A percentile compares a stretch with the other conserved stretches of the same genome.
phyloP scores from a whole-genome alignment of 2,888 invertebrate species.

The Hemicrepidius hirtus region DNA sequence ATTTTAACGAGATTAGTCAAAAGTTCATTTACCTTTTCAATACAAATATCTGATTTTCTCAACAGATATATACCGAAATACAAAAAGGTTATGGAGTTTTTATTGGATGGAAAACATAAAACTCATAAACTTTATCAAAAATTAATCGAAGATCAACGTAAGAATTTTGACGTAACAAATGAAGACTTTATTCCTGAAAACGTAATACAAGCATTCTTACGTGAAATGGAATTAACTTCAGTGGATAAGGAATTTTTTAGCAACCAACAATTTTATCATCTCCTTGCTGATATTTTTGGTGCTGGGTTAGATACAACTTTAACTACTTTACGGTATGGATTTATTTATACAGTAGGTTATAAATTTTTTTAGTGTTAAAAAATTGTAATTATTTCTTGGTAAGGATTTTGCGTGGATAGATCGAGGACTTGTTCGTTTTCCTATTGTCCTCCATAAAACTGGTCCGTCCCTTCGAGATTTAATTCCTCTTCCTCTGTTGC shows the following conservation, averaged over 20 bases:
- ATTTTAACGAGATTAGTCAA: slow-evolving; percentile 40
- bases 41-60: slow-evolving; percentile 44
- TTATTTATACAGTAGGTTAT: neutral
- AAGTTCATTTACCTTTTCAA: slow-evolving; percentile 57
- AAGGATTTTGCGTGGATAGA: too few species aligned
- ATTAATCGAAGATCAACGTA: slow-evolving; percentile 75
- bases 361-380: too few species aligned
- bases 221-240: slow-evolving; percentile 68
- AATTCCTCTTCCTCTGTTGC: too few species aligned
- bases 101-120: slow-evolving; percentile 81
- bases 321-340: slow-evolving; percentile 78
- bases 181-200: slow-evolving; percentile 57
- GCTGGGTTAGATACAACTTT: slow-evolving; percentile 91
- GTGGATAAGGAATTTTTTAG: slow-evolving; percentile 75
- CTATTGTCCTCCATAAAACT: too few species aligned
- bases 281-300: slow-evolving; percentile 89
- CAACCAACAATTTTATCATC: slow-evolving; percentile 81
- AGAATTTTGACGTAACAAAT: slow-evolving; percentile 36
- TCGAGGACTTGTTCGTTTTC: too few species aligned
- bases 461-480: too few species aligned
- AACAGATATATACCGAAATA: slow-evolving; percentile 79
- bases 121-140: slow-evolving; percentile 83
- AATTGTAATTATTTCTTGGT: too few species aligned
- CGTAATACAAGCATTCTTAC: slow-evolving; percentile 79
- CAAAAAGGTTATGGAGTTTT: slow-evolving; percentile 77